Conservation (phyloP, 1,140 invertebrate genomes). For the Brachionus asplanchnoidis region DNA sequence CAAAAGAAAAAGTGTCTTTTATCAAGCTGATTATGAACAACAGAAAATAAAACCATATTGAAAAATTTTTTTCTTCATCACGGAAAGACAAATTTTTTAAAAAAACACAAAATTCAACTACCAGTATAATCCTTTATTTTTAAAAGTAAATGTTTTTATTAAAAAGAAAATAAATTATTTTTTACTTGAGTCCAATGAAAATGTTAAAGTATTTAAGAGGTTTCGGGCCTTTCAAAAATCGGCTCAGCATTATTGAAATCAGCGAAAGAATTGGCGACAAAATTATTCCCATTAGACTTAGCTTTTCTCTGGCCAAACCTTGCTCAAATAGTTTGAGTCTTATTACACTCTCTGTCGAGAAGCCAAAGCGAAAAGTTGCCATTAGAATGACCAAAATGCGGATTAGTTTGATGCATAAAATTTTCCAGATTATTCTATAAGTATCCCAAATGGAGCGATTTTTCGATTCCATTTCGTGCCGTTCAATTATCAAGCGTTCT, state of each 20-base stretch:
- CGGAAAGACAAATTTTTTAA: background rate
- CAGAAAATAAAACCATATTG: background rate
- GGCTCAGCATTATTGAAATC: background rate
- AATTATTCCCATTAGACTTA: background rate
- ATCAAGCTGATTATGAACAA: background rate
- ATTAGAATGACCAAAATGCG: background rate
- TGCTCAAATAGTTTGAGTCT: conserved; percentile 4
- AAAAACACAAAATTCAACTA: background rate
- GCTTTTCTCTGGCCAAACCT: conserved; percentile 19
- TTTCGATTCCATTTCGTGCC: background rate
- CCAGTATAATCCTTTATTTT: background rate
- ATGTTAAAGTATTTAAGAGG: background rate
- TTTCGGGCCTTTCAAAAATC: background rate
- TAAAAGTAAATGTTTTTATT: background rate
- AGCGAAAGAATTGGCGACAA: background rate
- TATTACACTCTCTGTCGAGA: background rate
- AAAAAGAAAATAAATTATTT: background rate
- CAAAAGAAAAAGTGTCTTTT: background rate
- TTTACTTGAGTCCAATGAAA: background rate
- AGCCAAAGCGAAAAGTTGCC: background rate
- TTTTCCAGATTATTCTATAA: conserved; percentile 30
- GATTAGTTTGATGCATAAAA: conserved; percentile 15
- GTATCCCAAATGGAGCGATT: background rate
- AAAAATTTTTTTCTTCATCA: background rate
- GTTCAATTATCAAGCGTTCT: background rate